These are phyloP conservation scores for Uloborus diversus DNA, from an alignment of 1,140 invertebrate genomes.

Conservation along the genomic window DNA sequence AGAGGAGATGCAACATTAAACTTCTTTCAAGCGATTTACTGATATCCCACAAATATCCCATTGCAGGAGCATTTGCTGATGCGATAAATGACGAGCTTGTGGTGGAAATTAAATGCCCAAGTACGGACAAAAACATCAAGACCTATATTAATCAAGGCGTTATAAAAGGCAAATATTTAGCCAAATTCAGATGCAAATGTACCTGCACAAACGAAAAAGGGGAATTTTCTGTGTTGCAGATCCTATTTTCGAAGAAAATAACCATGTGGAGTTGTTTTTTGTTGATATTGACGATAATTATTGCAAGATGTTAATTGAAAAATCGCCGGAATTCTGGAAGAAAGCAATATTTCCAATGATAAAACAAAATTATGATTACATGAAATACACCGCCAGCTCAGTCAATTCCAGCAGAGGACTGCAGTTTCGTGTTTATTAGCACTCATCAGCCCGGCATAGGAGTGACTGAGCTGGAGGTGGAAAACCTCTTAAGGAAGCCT, in stretches of 20 bases:
- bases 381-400: too few species aligned
- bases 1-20: background rate
- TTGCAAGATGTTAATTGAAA: background rate
- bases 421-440: too few species aligned
- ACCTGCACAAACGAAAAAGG: background rate
- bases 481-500: too few species aligned
- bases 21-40: background rate
- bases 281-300: background rate
- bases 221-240: too few species aligned
- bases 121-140: background rate
- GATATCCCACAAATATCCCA: background rate
- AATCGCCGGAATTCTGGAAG: background rate
- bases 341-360: background rate
- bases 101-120: slow-evolving; percentile 11
- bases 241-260: background rate
- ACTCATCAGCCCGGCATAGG: too few species aligned
- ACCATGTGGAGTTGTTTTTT: background rate
- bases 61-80: background rate
- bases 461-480: too few species aligned
- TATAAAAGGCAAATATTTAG: background rate
- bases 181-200: background rate
- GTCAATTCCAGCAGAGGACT: too few species aligned
- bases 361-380: too few species aligned
- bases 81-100: background rate
- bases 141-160: background rate